Percentiles rank a stretch among this genome's conserved stretches.
These are phyloP conservation scores for Hoplias malabaricus DNA, from an alignment of 2,113 vertebrate genomes.

Conservation along the genomic window DNA sequence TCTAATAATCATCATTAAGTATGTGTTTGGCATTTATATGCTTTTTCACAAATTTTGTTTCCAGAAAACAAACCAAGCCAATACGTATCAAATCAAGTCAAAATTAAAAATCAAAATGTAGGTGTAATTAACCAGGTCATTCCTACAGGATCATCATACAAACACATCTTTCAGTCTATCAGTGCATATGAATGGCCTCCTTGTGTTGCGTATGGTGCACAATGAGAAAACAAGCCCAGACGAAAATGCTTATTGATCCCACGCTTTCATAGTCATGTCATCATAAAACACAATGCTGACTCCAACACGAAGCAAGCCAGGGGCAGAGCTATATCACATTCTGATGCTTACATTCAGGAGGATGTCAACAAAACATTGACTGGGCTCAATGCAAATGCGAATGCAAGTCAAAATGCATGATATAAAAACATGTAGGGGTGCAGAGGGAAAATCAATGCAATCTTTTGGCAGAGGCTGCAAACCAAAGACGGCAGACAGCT, in stretches of 20 bases:
- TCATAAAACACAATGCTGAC: constrained; percentile 33
- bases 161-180: background rate
- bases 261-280: constrained; percentile 11
- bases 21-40: too few species aligned
- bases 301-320: background rate
- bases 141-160: background rate
- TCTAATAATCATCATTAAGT: too few species aligned
- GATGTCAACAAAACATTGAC: constrained; percentile 12
- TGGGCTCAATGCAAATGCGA: background rate
- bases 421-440: background rate
- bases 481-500: constrained; percentile 7
- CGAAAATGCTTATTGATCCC: constrained; percentile 20
- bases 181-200: background rate
- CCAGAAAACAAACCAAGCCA: background rate
- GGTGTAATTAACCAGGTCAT: background rate
- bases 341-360: background rate
- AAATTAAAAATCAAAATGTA: too few species aligned
- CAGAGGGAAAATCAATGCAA: constrained; percentile 9
- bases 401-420: constrained; percentile 14
- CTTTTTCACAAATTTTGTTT: too few species aligned
- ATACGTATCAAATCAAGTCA: too few species aligned
- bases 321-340: background rate
- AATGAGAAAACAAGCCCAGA: background rate
- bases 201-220: background rate
- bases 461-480: constrained; percentile 17